Percentiles rank a stretch among this genome's conserved stretches.
Evolutionary conservation across 2,888 invertebrate genomes (phyloP).

Genomic region (Andricus curvator): DNA sequence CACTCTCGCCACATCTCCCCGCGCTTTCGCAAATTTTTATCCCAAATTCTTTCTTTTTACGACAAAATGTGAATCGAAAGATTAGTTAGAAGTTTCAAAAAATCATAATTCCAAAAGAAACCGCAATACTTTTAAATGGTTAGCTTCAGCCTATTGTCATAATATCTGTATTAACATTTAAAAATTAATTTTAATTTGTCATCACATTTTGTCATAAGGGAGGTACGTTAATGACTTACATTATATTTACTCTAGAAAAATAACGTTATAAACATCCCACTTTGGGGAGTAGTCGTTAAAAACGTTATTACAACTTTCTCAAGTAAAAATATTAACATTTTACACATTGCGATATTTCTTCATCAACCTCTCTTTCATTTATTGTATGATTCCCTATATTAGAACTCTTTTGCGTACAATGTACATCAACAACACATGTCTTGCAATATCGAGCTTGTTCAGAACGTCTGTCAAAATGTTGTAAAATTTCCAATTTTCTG

Average conservation of each 20-base stretch:
- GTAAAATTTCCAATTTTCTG: not conserved
- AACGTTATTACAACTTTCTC: conserved; percentile 67
- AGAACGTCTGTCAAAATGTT: conserved; percentile 1
- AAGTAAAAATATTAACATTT: conserved; percentile 75
- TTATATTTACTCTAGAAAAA: conserved; percentile 74
- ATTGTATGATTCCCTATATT: conserved; percentile 15
- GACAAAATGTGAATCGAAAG: conserved; percentile 68
- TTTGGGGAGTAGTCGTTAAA: conserved; percentile 63
- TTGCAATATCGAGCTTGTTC: conserved; percentile 33
- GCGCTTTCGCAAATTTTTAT: conserved; percentile 45
- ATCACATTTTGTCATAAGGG: conserved; percentile 68
- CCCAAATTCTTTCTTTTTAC: conserved; percentile 56
- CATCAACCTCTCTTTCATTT: conserved; percentile 42
- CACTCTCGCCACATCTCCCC: conserved; percentile 62
- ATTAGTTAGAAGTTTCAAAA: not conserved
- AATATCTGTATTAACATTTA: conserved; percentile 24
- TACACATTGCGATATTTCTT: conserved; percentile 64
- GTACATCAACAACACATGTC: not conserved
- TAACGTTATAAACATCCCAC: conserved; percentile 65
- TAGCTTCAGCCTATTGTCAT: not conserved
- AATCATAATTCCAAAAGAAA: too few species aligned
- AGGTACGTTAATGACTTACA: conserved; percentile 64
- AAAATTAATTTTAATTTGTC: not conserved
- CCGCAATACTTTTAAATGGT: too few species aligned
- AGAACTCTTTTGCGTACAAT: conserved; percentile 8